Evolutionary conservation across 2,113 vertebrate genomes (phyloP), one percentile per base, ranked within the genome.

Genomic region (Callocephalon fimbriatum): DNA sequence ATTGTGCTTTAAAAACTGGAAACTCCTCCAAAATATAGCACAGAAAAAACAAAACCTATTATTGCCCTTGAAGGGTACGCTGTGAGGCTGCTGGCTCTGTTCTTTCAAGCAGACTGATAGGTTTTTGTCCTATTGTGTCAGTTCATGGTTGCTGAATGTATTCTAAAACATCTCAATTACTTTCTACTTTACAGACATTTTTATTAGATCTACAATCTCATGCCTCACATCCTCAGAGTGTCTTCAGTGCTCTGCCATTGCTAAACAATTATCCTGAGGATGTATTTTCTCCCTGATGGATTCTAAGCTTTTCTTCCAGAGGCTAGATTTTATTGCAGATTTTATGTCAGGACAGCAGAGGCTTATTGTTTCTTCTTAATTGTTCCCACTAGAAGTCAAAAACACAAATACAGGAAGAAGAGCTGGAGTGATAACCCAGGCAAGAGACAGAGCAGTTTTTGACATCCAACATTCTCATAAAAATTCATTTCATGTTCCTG

Each of bases 121-220:
- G 7, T 90, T 93, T 95, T 90, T 59, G 32, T 77, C 67, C 82
- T 80, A 25, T 93, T 96, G 58, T 94, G 79, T 80, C 66, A 10
- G 5, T 75, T 94, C 86, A 61, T 51, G 63, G 35, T n/a, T 79
- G 67, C 79, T 93, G 82, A 93, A 88, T 67, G 35, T 77, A 77
- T 92, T 90, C 88, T 90, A 86, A 96, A 96, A 86, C 79, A 90
- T 93, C 94, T 95, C 94, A 94, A 86, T 96, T 95, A 93, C 90
- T 88, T 89, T 92, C 88, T 71, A 15, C 86, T 95, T 94, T 92
- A 95, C 75, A 78, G 91, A 75, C 84, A 50, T 96, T 97, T 96
- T 96, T 94, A 96, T 90, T 93, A 88, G 85, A 80, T 77, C 72
- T 86, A 63, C 84, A 95, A 93, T 96, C 85, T 92, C 90, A 93